Evolutionary conservation across 2,888 invertebrate species (phyloP).

Genomic region (Acrobeloides nanus): DNA sequence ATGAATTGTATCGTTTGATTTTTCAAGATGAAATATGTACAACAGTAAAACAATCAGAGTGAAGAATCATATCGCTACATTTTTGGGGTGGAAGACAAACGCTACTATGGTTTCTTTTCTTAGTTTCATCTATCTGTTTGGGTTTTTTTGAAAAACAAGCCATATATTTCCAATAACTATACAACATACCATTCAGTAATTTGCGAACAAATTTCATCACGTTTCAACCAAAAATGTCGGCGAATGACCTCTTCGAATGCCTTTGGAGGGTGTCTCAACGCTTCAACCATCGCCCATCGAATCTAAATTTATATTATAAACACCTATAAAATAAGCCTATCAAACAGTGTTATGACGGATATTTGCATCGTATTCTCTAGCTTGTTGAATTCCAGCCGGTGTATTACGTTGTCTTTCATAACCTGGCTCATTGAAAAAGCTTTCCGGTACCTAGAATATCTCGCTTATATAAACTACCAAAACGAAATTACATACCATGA

Average conservation of each 20-base stretch:
- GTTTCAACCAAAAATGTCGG: constrained; percentile 87
- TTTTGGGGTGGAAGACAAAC: too few relatives aligned
- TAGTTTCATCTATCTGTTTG: constrained; percentile 9
- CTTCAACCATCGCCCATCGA: constrained; percentile 49
- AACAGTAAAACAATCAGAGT: too few relatives aligned
- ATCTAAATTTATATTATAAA: too few relatives aligned
- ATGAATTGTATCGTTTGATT: constrained; percentile 4
- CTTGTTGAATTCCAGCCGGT: constrained; percentile 37
- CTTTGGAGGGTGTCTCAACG: constrained; percentile 33
- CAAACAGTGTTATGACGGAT: constrained; percentile 16
- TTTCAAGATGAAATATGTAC: constrained; percentile 8
- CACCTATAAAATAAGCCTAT: too few relatives aligned
- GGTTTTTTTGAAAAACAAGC: too few relatives aligned
- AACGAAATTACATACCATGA: constrained; percentile 54
- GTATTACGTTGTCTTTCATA: constrained; percentile 56
- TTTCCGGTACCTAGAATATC: neutral
- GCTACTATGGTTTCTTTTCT: too few relatives aligned
- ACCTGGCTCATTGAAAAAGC: constrained; percentile 63
- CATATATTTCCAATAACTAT: too few relatives aligned
- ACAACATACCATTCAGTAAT: constrained; percentile 51
- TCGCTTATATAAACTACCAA: neutral
- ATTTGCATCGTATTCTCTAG: constrained; percentile 45
- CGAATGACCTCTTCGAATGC: constrained; percentile 70
- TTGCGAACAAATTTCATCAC: constrained; percentile 78
- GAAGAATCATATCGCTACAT: too few relatives aligned